Evolutionary conservation across 2,113 vertebrate species (phyloP).

Genomic region (Cygnus atratus): DNA sequence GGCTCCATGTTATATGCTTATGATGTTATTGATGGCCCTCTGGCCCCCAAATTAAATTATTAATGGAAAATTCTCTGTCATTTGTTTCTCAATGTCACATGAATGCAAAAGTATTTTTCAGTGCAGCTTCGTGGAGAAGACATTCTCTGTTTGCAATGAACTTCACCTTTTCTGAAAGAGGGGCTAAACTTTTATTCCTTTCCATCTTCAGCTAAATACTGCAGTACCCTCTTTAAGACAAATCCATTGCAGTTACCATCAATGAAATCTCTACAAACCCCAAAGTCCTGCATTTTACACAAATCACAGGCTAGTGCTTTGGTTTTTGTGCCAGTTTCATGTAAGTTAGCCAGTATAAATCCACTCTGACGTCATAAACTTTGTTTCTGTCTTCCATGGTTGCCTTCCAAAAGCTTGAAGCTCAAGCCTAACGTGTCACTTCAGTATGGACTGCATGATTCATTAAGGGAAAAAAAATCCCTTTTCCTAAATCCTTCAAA

Average conservation of each 20-base stretch:
- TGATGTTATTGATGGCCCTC: conserved; percentile 32
- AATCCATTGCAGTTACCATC: not conserved
- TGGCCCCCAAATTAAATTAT: conserved; percentile 55
- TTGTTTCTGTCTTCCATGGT: not conserved
- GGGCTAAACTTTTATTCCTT: not conserved
- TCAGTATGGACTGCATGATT: not conserved
- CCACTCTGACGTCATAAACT: not conserved
- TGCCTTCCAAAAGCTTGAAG: conserved; percentile 14
- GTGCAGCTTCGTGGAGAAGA: conserved; percentile 18
- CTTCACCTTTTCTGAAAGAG: conserved; percentile 11
- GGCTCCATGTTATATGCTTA: conserved; percentile 15
- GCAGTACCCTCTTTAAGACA: not conserved
- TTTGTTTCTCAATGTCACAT: conserved; percentile 62
- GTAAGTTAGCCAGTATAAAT: not conserved
- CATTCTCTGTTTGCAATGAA: not conserved
- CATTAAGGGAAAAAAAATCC: not conserved
- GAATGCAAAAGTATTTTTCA: conserved; percentile 54
- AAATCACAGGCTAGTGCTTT: not conserved
- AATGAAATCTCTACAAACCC: not conserved
- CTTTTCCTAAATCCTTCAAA: conserved; percentile 29
- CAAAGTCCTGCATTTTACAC: not conserved
- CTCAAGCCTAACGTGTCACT: not conserved
- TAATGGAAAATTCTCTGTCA: conserved; percentile 57
- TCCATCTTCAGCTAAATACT: not conserved
- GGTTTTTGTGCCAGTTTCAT: not conserved